phyloP scores from a whole-genome alignment of 2,888 invertebrate species.

The Lasioglossum figueresi region DNA sequence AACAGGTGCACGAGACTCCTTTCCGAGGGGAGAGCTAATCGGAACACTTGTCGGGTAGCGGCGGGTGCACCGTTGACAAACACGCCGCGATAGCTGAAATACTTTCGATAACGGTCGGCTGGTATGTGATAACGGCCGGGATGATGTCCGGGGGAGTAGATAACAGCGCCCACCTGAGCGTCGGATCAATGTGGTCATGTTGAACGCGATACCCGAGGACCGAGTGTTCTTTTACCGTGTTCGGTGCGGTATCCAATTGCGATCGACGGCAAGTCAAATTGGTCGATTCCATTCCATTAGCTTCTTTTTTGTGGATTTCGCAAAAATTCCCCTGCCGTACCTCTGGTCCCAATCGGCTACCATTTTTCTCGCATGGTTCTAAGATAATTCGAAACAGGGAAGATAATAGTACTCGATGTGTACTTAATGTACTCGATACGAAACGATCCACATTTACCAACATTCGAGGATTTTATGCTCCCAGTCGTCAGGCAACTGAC shows the following conservation, averaged over 20 bases:
- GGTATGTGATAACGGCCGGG: conserved; percentile 26
- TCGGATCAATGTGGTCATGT: conserved; percentile 1
- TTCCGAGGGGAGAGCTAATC: conserved; percentile 6
- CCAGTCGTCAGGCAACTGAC: too few species aligned
- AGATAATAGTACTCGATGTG: not conserved
- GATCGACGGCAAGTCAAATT: not conserved
- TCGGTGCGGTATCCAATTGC: not conserved
- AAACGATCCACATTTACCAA: too few species aligned
- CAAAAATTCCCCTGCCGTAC: too few species aligned
- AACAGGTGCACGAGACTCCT: conserved; percentile 1
- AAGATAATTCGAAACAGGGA: not conserved
- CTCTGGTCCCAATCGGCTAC: not conserved
- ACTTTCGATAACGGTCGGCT: conserved; percentile 22
- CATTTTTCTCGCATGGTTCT: not conserved
- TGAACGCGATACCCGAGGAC: not conserved
- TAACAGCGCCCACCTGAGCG: not conserved
- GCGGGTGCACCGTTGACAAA: not conserved
- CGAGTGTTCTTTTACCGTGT: not conserved
- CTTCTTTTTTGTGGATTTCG: not conserved
- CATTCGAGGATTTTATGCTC: too few species aligned
- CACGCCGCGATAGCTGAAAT: conserved; percentile 23
- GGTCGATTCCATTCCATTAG: not conserved
- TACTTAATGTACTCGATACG: too few species aligned
- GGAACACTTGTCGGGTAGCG: not conserved
- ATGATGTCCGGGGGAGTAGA: conserved; percentile 18